These are phyloP conservation scores for Chromobotia macracanthus DNA, from an alignment of 2,797 vertebrate genomes.

Conservation along the genomic window DNA sequence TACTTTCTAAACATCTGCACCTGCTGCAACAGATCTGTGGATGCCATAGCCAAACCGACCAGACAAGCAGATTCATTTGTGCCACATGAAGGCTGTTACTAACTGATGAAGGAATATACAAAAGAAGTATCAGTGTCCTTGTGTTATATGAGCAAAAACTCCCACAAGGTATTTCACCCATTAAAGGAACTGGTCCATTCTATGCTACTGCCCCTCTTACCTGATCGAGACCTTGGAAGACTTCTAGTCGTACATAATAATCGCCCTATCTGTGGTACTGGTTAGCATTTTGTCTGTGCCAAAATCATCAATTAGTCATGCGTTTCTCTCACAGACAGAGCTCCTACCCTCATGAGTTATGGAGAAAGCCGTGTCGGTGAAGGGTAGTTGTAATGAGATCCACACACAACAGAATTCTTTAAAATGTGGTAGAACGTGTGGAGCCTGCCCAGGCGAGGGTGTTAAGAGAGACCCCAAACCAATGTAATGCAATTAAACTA, in stretches of 20 bases:
- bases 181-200: too few species aligned
- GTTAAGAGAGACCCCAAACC: too few species aligned
- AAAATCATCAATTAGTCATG: too few species aligned
- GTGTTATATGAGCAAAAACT: background rate
- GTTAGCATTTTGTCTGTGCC: too few species aligned
- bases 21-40: background rate
- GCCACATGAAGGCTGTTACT: background rate
- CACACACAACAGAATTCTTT: too few species aligned
- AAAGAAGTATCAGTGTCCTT: background rate
- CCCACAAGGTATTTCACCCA: too few species aligned
- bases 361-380: background rate
- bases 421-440: too few species aligned
- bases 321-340: background rate
- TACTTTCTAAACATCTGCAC: background rate
- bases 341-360: background rate
- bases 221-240: background rate
- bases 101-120: slow-evolving; percentile 18
- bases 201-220: too few species aligned
- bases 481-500: too few species aligned
- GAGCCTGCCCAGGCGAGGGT: too few species aligned
- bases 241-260: too few species aligned
- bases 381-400: background rate
- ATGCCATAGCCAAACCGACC: background rate
- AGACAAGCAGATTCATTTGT: background rate
- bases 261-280: too few species aligned